Base-by-base conservation (phyloP, 2,797 vertebrate species). In the Pipistrellus pipistrellus region DNA sequence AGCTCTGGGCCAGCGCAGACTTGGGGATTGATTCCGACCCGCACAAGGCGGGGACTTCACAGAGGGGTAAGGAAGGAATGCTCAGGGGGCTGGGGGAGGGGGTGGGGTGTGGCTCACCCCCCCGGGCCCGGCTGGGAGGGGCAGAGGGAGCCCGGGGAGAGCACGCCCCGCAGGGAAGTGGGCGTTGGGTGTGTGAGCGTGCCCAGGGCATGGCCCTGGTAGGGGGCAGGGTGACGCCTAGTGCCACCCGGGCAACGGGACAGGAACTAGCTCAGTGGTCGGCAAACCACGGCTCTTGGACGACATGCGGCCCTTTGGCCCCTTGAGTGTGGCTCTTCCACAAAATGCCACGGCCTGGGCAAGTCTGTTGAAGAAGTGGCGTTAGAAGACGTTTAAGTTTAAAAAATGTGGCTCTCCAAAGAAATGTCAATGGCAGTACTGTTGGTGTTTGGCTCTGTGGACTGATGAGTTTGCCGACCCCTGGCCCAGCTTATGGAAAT, bases 171-270 rank as follows among this genome's bases (percentile, higher is more conserved):
- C 17, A 35, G 44, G 32, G 15, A 32, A 41, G 27, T 30, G 78
- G 12, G 35, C 7, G 12, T 8, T 32, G n/a, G 69, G 17, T 27
- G 17, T 1, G 1, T 4, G 18, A 30, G 12, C 0, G 3, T 14
- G 44, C 30, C 13, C 0, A 2, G 53, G 25, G 15, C 12, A 5
- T 0, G 8, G 57, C 11, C n/a, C 23, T 20, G 32, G 0, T 11
- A 20, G 48, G 41, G 48, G 8, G 4, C 15, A 10, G 46, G 64
- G 35, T 18, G 66, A 20, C 72, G 13, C 15, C 18, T 30, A 0
- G 4, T 0, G 15, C 17, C 13, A 32, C 44, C 15, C 0, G 0
- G 23, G 21, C 9, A 20, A 13, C 21, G 4, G 18, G 46, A 35
- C 0, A 21, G 35, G n/a, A n/a, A 15, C 38, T 5, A 7, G 20